These are phyloP conservation scores for Baryphthengus martii DNA, from an alignment of 2,113 vertebrate species.

Conservation along the genomic window DNA sequence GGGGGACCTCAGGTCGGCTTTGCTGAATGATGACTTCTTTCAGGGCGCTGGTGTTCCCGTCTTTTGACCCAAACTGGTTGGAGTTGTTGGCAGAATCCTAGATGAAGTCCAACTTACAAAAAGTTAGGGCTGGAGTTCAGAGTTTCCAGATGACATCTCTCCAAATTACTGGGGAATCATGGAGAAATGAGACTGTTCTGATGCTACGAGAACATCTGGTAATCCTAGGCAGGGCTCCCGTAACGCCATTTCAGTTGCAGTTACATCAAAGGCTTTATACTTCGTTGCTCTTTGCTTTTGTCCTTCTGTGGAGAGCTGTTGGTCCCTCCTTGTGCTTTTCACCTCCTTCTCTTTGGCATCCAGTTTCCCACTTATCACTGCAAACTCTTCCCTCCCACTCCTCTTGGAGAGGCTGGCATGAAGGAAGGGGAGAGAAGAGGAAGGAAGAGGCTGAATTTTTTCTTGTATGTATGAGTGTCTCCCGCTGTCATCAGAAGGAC, in stretches of 20 bases:
- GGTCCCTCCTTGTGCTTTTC: not conserved
- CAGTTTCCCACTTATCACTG: fast-evolving
- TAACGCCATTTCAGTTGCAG: not conserved
- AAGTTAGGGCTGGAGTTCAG: not conserved
- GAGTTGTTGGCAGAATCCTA: not conserved
- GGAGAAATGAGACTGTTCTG: not conserved
- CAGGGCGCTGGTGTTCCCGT: not conserved
- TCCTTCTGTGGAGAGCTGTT: not conserved
- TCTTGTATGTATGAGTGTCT: fast-evolving
- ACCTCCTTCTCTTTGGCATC: not conserved
- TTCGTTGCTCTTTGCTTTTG: not conserved
- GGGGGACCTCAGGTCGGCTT: not conserved
- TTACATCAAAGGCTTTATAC: not conserved
- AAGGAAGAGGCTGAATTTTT: not conserved
- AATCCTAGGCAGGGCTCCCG: not conserved
- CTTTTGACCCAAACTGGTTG: not conserved
- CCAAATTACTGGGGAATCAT: not conserved
- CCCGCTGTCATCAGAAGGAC: not conserved
- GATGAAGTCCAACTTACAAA: not conserved
- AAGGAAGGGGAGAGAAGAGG: not conserved
- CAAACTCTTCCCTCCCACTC: not conserved
- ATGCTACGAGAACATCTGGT: not conserved
- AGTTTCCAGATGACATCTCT: not conserved
- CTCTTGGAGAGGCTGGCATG: not conserved
- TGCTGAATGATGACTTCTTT: not conserved